These are phyloP conservation scores for Gastracanthus pulcherrimus DNA, from an alignment of 2,888 invertebrate species.

Conservation along the genomic window DNA sequence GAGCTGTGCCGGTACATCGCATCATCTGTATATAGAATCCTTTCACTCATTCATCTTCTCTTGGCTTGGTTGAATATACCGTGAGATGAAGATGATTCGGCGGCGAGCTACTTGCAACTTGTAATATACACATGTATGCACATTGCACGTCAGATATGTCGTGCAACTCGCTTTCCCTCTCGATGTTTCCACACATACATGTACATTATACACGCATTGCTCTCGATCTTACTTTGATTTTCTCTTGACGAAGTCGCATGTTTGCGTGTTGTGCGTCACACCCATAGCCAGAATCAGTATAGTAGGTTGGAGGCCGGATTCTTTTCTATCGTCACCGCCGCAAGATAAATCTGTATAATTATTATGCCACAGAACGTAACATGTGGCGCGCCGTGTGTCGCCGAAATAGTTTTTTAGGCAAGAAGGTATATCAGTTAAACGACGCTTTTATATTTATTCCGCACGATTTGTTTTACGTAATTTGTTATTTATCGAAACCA, in stretches of 20 bases:
- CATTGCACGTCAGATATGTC: too few species aligned
- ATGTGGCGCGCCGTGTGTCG: background rate
- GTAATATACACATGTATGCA: too few species aligned
- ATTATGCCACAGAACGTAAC: background rate
- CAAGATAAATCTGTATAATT: background rate
- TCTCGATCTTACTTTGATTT: background rate
- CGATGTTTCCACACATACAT: background rate
- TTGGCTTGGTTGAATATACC: too few species aligned
- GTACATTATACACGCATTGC: background rate
- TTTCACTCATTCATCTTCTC: too few species aligned
- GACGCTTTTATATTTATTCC: background rate
- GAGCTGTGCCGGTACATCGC: background rate
- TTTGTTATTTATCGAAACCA: background rate
- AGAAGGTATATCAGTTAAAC: background rate
- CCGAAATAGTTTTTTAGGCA: background rate
- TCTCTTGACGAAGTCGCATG: too few species aligned
- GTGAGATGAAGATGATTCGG: too few species aligned
- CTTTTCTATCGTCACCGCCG: background rate
- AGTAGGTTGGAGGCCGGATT: background rate
- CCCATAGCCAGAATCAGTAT: too few species aligned
- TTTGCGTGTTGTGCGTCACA: too few species aligned
- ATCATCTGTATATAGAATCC: too few species aligned
- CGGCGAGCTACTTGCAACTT: too few species aligned
- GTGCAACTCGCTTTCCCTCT: constrained; percentile 1
- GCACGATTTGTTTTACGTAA: background rate